A percentile compares a stretch with the other conserved stretches of the same genome.
These are phyloP conservation scores for Peucedramus taeniatus DNA, from an alignment of 2,113 vertebrate species.

Conservation along the genomic window DNA sequence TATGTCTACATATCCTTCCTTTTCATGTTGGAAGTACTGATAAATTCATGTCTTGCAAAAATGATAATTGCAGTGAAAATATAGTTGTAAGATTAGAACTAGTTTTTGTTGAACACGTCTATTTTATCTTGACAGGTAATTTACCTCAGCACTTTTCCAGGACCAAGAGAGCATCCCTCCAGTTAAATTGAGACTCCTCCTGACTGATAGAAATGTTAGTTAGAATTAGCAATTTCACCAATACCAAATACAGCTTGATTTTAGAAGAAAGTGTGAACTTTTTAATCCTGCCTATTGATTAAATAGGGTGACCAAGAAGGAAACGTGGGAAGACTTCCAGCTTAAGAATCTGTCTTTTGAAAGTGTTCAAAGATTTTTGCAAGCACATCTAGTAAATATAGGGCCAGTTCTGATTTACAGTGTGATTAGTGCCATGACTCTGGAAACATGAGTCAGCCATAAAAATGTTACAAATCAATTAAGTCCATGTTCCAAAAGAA, in stretches of 20 bases:
- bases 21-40: not conserved
- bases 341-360: not conserved
- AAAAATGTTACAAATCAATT: not conserved
- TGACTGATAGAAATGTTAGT: not conserved
- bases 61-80: not conserved
- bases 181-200: not conserved
- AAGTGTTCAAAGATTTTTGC: not conserved
- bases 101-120: not conserved
- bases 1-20: not conserved
- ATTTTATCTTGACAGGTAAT: not conserved
- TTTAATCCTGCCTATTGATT: not conserved
- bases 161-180: not conserved
- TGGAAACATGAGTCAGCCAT: not conserved
- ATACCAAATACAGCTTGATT: not conserved
- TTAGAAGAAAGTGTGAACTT: not conserved
- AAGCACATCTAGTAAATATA: not conserved
- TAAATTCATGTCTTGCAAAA: not conserved
- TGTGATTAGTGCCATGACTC: not conserved
- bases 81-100: not conserved
- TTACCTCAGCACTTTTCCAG: not conserved
- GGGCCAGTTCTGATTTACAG: not conserved
- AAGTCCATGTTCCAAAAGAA: not conserved
- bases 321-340: not conserved
- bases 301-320: not conserved
- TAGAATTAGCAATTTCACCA: not conserved